Conservation (phyloP, 2,888 invertebrate species). For the Allolobophora icterica region DNA sequence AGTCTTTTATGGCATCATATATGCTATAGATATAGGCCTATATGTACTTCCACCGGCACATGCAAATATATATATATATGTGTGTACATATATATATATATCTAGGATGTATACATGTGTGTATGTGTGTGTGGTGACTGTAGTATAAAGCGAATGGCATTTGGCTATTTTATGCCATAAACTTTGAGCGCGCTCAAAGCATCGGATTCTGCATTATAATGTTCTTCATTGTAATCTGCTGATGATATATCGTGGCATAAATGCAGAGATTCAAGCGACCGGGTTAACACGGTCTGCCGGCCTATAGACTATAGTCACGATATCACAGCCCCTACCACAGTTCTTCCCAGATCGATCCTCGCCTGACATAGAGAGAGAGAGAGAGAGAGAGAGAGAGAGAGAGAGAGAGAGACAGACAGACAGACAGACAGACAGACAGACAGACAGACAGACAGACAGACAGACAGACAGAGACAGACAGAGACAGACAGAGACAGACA, state of each 20-base stretch:
- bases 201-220: constrained; percentile 17
- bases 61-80: too few species aligned
- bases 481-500: constrained; percentile 9
- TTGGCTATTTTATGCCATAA: neutral
- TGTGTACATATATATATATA: too few species aligned
- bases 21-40: too few species aligned
- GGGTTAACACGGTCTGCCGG: constrained; percentile 4
- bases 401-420: constrained; percentile 19
- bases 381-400: neutral
- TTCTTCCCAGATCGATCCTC: constrained; percentile 1
- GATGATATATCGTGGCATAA: neutral
- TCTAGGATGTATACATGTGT: too few species aligned
- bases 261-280: neutral
- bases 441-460: neutral
- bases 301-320: neutral
- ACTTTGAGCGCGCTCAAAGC: neutral
- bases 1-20: too few species aligned
- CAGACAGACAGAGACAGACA: neutral
- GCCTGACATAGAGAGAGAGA: neutral
- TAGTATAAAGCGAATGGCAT: neutral
- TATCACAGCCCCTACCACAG: constrained; percentile 8
- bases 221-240: neutral
- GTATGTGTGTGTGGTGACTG: neutral
- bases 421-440: neutral
- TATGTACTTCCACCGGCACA: too few species aligned